These are phyloP conservation scores for Thecophora atra DNA, from an alignment of 2,888 invertebrate species.

Conservation along the genomic window DNA sequence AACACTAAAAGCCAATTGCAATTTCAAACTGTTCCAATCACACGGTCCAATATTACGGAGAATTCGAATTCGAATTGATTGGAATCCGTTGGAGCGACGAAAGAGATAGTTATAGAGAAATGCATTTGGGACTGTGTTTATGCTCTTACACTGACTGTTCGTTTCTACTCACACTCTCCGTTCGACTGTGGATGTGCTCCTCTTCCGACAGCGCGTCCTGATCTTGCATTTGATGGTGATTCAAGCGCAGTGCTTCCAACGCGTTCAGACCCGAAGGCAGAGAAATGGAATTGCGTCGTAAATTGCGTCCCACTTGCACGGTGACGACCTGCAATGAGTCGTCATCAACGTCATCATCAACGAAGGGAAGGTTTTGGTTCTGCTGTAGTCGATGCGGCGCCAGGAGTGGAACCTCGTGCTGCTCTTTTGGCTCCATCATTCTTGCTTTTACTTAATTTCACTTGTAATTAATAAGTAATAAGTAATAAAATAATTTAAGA, in stretches of 20 bases:
- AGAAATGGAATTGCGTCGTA: conserved; percentile 45
- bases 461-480: background rate
- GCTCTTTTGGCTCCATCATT: background rate
- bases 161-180: conserved; percentile 54
- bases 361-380: conserved; percentile 41
- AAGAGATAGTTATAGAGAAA: no score
- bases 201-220: conserved; percentile 57
- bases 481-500: no score
- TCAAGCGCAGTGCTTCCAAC: conserved; percentile 71
- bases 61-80: no score
- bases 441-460: background rate
- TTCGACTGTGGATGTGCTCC: conserved; percentile 47
- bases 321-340: conserved; percentile 37
- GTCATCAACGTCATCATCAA: conserved; percentile 35
- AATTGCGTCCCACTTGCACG: conserved; percentile 44
- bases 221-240: conserved; percentile 57
- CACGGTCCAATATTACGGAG: no score
- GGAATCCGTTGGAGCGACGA: no score
- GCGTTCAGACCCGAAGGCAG: conserved; percentile 72
- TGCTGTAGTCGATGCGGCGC: conserved; percentile 33
- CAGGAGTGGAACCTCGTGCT: conserved; percentile 33
- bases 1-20: no score
- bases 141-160: no score
- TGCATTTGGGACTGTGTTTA: no score
- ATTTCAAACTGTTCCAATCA: no score